These are phyloP conservation scores for Lordiphosa clarofinis DNA, from an alignment of 1,140 invertebrate species.

Conservation along the genomic window DNA sequence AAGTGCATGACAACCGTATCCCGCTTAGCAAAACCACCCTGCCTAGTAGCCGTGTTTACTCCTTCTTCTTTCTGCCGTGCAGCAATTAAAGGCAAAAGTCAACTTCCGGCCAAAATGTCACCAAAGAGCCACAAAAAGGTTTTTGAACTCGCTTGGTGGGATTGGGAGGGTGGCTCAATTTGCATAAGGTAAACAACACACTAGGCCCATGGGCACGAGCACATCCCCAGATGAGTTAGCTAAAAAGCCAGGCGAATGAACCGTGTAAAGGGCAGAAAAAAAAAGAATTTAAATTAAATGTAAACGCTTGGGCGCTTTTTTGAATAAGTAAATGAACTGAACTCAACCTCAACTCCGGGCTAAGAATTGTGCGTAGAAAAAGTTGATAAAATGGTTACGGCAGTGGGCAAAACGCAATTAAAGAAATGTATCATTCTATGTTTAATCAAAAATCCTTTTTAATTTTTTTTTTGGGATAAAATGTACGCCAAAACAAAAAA, in stretches of 20 bases:
- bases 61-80: conserved; percentile 7
- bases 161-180: conserved; percentile 34
- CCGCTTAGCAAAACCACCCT: conserved; percentile 5
- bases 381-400: too few relatives aligned
- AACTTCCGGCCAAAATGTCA: conserved; percentile 69
- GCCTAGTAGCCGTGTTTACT: neutral
- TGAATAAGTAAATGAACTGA: too few relatives aligned
- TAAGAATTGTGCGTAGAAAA: too few relatives aligned
- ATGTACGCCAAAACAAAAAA: too few relatives aligned
- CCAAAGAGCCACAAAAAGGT: conserved; percentile 59
- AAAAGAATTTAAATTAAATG: conserved; percentile 16
- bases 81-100: conserved; percentile 57
- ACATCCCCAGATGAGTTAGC: conserved; percentile 5
- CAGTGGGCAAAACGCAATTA: too few relatives aligned
- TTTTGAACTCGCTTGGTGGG: conserved; percentile 53
- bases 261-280: conserved; percentile 6
- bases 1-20: conserved; percentile 55
- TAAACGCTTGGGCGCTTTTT: too few relatives aligned
- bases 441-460: too few relatives aligned
- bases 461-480: too few relatives aligned
- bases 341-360: too few relatives aligned
- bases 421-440: too few relatives aligned
- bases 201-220: neutral
- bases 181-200: conserved; percentile 56
- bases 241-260: conserved; percentile 42